Conservation (phyloP, 2,113 vertebrate genomes). For the Scolopax mira region DNA sequence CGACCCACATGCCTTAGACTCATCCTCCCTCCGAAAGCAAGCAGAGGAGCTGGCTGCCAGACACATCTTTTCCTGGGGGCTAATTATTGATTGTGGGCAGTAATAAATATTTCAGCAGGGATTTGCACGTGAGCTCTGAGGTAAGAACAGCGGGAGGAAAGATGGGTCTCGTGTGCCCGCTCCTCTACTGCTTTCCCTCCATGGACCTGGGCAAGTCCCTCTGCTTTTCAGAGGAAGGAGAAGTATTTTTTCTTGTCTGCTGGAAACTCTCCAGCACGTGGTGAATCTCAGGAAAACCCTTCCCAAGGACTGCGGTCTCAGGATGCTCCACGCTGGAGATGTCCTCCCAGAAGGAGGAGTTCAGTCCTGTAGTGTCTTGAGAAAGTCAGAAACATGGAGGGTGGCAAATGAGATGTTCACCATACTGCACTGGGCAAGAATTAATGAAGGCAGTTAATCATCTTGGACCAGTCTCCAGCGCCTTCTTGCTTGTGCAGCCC, state of each 20-base stretch:
- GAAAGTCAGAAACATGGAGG: neutral
- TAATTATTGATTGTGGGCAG: neutral
- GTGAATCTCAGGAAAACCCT: neutral
- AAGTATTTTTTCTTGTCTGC: neutral
- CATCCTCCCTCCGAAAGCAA: rapidly evolving
- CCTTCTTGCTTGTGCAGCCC: neutral
- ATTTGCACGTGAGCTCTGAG: neutral
- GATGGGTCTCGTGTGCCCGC: neutral
- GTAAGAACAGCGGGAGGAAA: neutral
- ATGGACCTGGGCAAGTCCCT: neutral
- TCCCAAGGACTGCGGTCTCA: neutral
- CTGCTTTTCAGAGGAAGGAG: neutral
- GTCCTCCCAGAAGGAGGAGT: neutral
- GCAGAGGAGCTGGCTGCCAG: neutral
- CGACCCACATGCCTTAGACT: rapidly evolving
- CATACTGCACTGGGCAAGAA: neutral
- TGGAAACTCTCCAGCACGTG: neutral
- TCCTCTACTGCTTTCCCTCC: neutral
- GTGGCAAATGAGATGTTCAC: neutral
- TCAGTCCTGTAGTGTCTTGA: neutral
- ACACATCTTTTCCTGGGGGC: neutral
- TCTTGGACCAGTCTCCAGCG: neutral
- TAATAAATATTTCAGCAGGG: neutral
- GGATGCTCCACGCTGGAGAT: neutral
- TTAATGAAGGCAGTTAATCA: neutral